Evolutionary conservation across 2,888 invertebrate genomes (phyloP).

Genomic region (Argyresthia albistria): DNA sequence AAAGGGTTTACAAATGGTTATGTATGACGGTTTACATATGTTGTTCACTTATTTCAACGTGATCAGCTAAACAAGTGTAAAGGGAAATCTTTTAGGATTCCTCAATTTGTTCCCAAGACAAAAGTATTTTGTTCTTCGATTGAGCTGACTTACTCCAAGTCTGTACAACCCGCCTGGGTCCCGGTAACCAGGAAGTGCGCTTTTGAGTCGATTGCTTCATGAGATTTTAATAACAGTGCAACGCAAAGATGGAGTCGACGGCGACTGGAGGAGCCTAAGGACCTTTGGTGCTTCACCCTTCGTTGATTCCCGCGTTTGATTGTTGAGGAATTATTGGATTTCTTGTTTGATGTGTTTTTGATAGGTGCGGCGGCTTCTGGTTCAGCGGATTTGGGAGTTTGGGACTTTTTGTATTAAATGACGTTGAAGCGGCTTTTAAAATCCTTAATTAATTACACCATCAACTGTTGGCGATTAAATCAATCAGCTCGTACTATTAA

Average conservation of each 20-base stretch:
- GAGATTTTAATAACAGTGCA: constrained; percentile 72
- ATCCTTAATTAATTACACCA: too few species aligned
- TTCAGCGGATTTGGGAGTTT: background rate
- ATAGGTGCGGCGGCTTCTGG: background rate
- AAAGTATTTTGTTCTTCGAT: constrained; percentile 3
- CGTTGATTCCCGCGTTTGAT: background rate
- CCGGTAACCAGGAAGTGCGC: constrained; percentile 47
- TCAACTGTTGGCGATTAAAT: too few species aligned
- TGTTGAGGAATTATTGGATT: background rate
- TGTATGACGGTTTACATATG: too few species aligned
- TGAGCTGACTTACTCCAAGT: constrained; percentile 18
- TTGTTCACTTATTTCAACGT: too few species aligned
- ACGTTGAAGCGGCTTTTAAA: too few species aligned
- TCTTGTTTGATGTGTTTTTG: background rate
- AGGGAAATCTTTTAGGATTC: background rate
- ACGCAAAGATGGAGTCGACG: constrained; percentile 61
- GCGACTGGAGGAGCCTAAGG: constrained; percentile 34
- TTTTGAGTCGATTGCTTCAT: constrained; percentile 69
- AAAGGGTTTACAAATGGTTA: too few species aligned
- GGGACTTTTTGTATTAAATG: too few species aligned
- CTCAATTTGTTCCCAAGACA: constrained; percentile 3
- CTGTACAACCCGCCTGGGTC: constrained; percentile 36
- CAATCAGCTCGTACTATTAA: too few species aligned
- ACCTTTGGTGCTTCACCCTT: constrained; percentile 1
- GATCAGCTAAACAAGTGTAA: background rate